Evolutionary conservation across 1,140 invertebrate species (phyloP).

Genomic region (Neuroterus valhalla): DNA sequence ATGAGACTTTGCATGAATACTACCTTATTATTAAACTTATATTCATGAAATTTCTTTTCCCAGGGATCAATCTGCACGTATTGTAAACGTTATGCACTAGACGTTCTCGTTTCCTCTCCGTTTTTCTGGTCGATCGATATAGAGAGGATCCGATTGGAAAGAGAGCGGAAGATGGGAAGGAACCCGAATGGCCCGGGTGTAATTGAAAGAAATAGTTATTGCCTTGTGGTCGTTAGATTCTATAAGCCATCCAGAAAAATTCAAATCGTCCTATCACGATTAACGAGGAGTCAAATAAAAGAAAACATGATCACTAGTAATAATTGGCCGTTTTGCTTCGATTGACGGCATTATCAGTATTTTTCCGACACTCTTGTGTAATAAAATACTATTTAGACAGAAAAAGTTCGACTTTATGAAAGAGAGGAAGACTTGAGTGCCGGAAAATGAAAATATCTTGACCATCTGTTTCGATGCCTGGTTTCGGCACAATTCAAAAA

Average conservation of each 20-base stretch:
- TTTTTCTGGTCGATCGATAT: neutral
- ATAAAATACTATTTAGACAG: constrained; percentile 11
- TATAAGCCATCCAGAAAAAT: too few relatives aligned
- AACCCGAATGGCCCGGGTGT: constrained; percentile 4
- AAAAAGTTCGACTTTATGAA: constrained; percentile 20
- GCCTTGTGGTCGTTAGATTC: too few relatives aligned
- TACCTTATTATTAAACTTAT: neutral
- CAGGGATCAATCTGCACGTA: neutral
- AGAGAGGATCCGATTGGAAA: neutral
- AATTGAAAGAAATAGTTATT: neutral
- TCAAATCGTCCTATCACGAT: neutral
- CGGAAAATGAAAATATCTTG: neutral
- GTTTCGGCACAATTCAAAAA: constrained; percentile 21
- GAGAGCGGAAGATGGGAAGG: constrained; percentile 12
- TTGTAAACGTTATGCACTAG: neutral
- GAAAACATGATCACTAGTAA: constrained; percentile 24
- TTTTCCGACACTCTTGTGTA: neutral
- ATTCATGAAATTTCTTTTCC: neutral
- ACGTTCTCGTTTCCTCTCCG: neutral
- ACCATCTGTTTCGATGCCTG: constrained; percentile 21
- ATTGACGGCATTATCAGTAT: neutral
- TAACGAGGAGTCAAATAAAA: neutral
- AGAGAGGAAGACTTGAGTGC: constrained; percentile 28
- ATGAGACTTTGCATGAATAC: neutral
- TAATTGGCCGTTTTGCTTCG: neutral